phyloP scores from a whole-genome alignment of 2,113 vertebrate genomes.

The Physeter macrocephalus region DNA sequence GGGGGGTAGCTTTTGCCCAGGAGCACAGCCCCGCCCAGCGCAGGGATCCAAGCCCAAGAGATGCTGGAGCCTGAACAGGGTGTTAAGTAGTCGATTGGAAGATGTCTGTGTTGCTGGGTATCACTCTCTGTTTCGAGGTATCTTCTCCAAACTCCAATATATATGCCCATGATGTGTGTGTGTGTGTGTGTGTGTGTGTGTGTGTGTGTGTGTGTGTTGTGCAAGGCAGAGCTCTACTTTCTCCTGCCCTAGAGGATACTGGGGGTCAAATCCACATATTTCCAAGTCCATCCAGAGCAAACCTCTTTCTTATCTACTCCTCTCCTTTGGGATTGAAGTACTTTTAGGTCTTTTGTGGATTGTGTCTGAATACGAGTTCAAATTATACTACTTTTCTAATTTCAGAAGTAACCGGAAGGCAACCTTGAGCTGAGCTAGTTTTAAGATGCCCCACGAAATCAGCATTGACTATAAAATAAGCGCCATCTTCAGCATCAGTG shows the following conservation, averaged over 20 bases:
- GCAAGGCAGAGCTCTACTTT: not conserved
- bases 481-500: not conserved
- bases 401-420: not conserved
- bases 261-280: not conserved
- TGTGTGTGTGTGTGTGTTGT: not conserved
- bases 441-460: not conserved
- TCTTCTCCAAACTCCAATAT: not conserved
- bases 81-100: not conserved
- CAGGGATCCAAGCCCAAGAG: too few relatives aligned
- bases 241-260: not conserved
- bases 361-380: not conserved
- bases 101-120: not conserved
- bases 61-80: not conserved
- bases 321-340: not conserved
- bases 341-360: not conserved
- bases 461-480: not conserved
- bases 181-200: not conserved
- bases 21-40: fast-evolving
- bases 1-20: fast-evolving
- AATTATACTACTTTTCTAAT: not conserved
- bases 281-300: not conserved
- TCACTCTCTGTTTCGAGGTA: not conserved
- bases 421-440: not conserved
- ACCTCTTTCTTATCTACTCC: not conserved
- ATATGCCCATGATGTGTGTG: not conserved